Conservation (phyloP, 64 coral and sea anemone genomes). For the Montipora capricornis region DNA sequence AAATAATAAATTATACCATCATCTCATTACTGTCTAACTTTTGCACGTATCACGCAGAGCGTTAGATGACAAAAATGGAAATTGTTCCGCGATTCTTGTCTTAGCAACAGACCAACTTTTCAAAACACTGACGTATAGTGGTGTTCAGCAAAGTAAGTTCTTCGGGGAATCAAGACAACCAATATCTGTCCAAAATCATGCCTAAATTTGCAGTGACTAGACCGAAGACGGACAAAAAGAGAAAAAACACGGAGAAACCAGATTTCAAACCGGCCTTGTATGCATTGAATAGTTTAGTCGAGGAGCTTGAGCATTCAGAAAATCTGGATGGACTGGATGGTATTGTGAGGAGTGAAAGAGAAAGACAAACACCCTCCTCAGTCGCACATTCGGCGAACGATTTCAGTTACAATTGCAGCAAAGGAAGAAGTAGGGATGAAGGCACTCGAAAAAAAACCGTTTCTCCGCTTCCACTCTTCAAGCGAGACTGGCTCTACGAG, state of each 20-base stretch:
- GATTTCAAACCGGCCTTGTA: not conserved
- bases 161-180: too few relatives aligned
- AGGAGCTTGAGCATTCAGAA: slow-evolving; percentile 22
- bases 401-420: not conserved
- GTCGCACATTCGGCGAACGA: not conserved
- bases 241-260: not conserved
- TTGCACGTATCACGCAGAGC: slow-evolving; percentile 23
- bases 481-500: not conserved
- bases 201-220: not conserved
- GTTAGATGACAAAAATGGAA: not conserved
- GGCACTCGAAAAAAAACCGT: not conserved
- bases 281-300: slow-evolving; percentile 1
- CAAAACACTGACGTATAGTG: not conserved
- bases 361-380: not conserved
- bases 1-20: slow-evolving; percentile 14
- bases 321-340: not conserved
- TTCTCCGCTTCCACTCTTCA: not conserved
- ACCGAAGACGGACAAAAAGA: not conserved
- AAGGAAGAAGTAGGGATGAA: not conserved
- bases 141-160: not conserved
- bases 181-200: not conserved
- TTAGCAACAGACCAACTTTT: not conserved
- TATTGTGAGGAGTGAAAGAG: not conserved
- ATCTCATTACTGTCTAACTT: too few relatives aligned
- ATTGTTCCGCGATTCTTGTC: not conserved